Conservation (phyloP, 2,888 invertebrate species). For the Oligia strigilis region DNA sequence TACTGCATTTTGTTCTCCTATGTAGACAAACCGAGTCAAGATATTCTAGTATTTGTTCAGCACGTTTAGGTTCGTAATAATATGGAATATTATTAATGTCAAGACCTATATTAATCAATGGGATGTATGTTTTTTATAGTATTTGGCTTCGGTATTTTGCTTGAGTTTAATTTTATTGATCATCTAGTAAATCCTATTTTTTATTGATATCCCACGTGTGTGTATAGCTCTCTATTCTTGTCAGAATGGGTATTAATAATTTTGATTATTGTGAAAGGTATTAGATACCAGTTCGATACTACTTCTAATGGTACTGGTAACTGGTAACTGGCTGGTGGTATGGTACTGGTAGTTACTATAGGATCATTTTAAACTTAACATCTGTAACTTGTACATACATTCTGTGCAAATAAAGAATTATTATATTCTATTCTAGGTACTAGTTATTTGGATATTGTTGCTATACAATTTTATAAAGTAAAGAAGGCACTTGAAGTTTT, state of each 20-base stretch:
- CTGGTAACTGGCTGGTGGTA: no score
- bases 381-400: no score
- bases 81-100: slow-evolving; percentile 34
- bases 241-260: not conserved
- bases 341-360: no score
- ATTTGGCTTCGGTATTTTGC: not conserved
- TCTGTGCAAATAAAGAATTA: no score
- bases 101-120: slow-evolving; percentile 24
- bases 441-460: not conserved
- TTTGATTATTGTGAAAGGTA: not conserved
- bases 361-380: no score
- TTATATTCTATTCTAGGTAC: no score
- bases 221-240: not conserved
- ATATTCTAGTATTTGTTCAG: slow-evolving; percentile 34
- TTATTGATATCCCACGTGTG: not conserved
- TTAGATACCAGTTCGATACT: not conserved
- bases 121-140: slow-evolving; percentile 7
- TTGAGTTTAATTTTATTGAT: not conserved
- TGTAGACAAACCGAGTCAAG: not conserved
- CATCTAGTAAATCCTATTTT: not conserved
- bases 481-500: not conserved
- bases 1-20: slow-evolving; percentile 10
- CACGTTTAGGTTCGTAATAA: slow-evolving; percentile 15
- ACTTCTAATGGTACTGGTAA: not conserved
- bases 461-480: not conserved